Evolutionary conservation across 2,113 vertebrate species (phyloP).

Genomic region (Sylvietta virens): DNA sequence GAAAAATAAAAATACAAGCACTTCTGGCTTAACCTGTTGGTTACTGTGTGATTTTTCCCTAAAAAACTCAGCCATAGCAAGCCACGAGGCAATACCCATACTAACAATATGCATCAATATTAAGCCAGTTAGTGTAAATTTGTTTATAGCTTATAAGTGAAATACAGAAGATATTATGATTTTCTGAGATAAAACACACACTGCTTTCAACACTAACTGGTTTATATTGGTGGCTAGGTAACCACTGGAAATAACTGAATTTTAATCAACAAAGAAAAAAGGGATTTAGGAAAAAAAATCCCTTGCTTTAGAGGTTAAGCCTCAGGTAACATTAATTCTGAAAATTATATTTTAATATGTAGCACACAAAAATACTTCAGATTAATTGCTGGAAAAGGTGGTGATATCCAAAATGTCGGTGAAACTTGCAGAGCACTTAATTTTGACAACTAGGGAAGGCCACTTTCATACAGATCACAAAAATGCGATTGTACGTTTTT

Average conservation of each 20-base stretch:
- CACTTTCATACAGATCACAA: neutral
- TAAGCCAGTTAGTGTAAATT: neutral
- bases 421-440: neutral
- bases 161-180: neutral
- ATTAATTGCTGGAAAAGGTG: neutral
- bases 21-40: neutral
- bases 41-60: neutral
- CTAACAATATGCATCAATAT: neutral
- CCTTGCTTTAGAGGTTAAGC: neutral
- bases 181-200: neutral
- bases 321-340: neutral
- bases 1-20: neutral
- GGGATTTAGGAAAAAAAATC: neutral
- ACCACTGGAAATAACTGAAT: neutral
- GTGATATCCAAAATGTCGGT: fast-evolving
- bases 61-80: neutral
- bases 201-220: neutral
- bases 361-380: neutral
- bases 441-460: neutral
- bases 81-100: neutral
- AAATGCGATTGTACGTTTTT: neutral
- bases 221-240: neutral
- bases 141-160: neutral
- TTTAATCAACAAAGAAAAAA: neutral
- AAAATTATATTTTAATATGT: neutral